Evolutionary conservation across 2,797 vertebrate species (phyloP), one percentile per base, ranked within the genome.

Genomic region (Siniperca undulata): DNA sequence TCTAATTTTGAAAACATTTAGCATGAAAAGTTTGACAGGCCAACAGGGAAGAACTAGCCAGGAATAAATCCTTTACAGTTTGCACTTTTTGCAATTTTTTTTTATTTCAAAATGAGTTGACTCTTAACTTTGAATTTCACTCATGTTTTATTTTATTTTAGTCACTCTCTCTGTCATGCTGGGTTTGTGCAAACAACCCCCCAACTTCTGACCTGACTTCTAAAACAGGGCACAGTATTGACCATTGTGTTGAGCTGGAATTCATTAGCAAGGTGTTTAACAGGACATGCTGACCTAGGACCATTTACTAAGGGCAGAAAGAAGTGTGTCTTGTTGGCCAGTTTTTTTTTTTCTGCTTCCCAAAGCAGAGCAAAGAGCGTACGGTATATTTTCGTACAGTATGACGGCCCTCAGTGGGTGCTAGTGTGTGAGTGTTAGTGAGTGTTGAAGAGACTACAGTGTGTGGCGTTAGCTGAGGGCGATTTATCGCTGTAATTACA

Each of bases 401-500:
- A 4, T 74, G 76, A 65, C 34, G 1, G 58, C 52, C 5, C 38
- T 85, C 46, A 70, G 44, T 72, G 53, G 34, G 46, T 74, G 52
- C 48, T 36, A 5, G 34, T 55, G 22, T 71, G n/a, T 65, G 60
- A 53, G n/a, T 48, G 72, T 60, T 3, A 7, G n/a, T 50, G 74
- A 66, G 74, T 76, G 78, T 77, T 77, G 76, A 83, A 77, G 82
- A 84, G 76, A 83, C 72, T 61, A 48, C 60, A 82, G 80, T 72
- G 75, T 80, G 67, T 75, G n/a, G 72, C 44, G 12, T 59, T 72
- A 17, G 82, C 83, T 86, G 59, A 77, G 67, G 86, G 88, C 36
- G 66, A 92, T 91, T 92, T 91, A 93, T 91, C 59, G 19, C 56
- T 68, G 85, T 91, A 94, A 95, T 93, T 92, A 93, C 88, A 89